Evolutionary conservation across 2,888 invertebrate genomes (phyloP).

Genomic region (Tetramorium bicarinatum): DNA sequence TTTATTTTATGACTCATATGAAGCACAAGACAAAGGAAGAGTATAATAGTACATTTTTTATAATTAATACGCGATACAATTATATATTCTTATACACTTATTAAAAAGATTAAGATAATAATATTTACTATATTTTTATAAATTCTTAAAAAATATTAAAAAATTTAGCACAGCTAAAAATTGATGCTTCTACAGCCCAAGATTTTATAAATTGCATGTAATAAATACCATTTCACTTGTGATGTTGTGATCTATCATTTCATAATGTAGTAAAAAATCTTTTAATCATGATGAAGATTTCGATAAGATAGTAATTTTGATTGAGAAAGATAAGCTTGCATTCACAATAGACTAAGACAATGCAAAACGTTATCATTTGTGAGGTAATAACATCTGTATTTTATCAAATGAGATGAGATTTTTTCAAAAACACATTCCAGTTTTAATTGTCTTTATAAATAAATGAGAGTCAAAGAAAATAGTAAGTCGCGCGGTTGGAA

Average conservation of each 20-base stretch:
- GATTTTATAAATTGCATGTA: background rate
- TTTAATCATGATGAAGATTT: background rate
- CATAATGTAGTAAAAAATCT: background rate
- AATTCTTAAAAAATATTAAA: background rate
- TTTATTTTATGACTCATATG: background rate
- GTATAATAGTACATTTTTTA: background rate
- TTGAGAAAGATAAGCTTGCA: slow-evolving; percentile 6
- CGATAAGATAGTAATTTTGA: background rate
- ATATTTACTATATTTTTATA: background rate
- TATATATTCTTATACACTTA: background rate
- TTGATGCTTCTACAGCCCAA: background rate
- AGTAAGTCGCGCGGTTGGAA: background rate
- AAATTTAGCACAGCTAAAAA: background rate
- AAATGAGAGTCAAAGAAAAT: background rate
- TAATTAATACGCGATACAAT: background rate
- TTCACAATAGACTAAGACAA: background rate
- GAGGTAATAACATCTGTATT: background rate
- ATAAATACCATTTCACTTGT: background rate
- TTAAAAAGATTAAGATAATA: background rate
- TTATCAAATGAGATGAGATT: background rate
- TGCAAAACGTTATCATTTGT: background rate
- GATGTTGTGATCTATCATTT: background rate
- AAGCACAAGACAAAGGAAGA: background rate
- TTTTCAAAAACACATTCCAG: background rate
- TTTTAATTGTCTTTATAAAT: slow-evolving; percentile 1